Conservation (phyloP, 2,888 invertebrate genomes). For the Eupithecia vulgata region DNA sequence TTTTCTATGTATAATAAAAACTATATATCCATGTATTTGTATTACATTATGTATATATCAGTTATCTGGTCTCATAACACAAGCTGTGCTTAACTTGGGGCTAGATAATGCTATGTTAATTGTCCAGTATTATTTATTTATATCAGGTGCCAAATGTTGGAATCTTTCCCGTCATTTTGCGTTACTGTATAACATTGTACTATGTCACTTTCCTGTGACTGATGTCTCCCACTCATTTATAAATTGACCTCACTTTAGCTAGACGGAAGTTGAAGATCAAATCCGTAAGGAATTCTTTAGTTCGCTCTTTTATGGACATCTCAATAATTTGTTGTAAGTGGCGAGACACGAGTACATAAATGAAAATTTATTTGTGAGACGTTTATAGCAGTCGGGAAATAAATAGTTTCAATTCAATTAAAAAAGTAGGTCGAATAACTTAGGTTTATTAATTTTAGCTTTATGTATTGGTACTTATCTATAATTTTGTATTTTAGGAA, state of each 20-base stretch:
- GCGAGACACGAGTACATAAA: background rate
- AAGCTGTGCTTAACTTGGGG: too few species aligned
- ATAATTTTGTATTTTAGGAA: background rate
- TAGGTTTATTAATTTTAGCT: too few species aligned
- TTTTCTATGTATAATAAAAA: too few species aligned
- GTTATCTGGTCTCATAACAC: too few species aligned
- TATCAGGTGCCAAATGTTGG: background rate
- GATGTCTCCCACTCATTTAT: conserved; percentile 75
- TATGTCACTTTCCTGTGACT: conserved; percentile 57
- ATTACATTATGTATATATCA: too few species aligned
- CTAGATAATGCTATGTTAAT: too few species aligned
- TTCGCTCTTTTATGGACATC: conserved; percentile 11
- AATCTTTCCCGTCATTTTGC: background rate
- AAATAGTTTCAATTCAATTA: background rate
- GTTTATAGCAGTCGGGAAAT: background rate
- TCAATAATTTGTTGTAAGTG: conserved; percentile 7
- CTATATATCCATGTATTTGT: too few species aligned
- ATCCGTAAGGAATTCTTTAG: conserved; percentile 36
- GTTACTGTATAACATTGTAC: conserved; percentile 20
- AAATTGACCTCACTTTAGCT: conserved; percentile 68
- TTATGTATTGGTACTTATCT: too few species aligned
- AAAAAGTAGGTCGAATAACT: too few species aligned
- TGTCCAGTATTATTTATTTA: too few species aligned
- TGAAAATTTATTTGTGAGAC: background rate
- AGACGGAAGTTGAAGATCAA: conserved; percentile 42